Evolutionary conservation across 2,797 vertebrate species (phyloP).

Genomic region (Oceanodroma leucorhoa): DNA sequence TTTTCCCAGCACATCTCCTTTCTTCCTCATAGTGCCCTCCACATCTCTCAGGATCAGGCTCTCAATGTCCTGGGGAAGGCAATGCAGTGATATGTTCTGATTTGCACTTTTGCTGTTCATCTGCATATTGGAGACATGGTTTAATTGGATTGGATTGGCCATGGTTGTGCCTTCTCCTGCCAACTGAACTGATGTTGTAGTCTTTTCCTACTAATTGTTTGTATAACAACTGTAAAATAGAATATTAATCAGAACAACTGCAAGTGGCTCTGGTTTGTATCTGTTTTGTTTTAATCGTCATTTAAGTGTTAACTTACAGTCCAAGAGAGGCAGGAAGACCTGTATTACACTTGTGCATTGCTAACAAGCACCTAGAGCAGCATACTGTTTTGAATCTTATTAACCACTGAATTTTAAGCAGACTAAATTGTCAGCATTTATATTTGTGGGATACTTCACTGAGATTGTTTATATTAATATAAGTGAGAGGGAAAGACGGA

Average conservation of each 20-base stretch:
- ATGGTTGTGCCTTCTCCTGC: conserved; percentile 23
- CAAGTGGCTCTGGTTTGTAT: conserved; percentile 23
- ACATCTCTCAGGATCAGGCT: not conserved
- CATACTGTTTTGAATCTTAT: conserved; percentile 14
- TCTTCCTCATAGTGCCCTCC: not conserved
- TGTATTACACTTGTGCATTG: not conserved
- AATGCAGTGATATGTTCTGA: not conserved
- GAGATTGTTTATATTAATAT: not conserved
- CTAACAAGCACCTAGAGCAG: conserved; percentile 26
- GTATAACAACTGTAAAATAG: conserved; percentile 33
- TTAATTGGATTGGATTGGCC: conserved; percentile 51
- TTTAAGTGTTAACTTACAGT: conserved; percentile 17
- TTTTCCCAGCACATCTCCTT: not conserved
- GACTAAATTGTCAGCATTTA: not conserved
- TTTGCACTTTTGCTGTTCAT: not conserved
- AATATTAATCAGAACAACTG: conserved; percentile 52
- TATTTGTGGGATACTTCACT: not conserved
- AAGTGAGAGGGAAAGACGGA: not conserved
- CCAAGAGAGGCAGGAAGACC: not conserved
- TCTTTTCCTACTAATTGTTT: conserved; percentile 41
- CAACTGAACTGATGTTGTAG: conserved; percentile 22
- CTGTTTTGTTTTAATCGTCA: conserved; percentile 8
- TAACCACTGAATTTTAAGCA: conserved; percentile 46
- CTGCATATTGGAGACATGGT: not conserved
- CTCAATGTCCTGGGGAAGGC: not conserved